Evolutionary conservation across 2,113 vertebrate species (phyloP).

Genomic region (Proteles cristata): DNA sequence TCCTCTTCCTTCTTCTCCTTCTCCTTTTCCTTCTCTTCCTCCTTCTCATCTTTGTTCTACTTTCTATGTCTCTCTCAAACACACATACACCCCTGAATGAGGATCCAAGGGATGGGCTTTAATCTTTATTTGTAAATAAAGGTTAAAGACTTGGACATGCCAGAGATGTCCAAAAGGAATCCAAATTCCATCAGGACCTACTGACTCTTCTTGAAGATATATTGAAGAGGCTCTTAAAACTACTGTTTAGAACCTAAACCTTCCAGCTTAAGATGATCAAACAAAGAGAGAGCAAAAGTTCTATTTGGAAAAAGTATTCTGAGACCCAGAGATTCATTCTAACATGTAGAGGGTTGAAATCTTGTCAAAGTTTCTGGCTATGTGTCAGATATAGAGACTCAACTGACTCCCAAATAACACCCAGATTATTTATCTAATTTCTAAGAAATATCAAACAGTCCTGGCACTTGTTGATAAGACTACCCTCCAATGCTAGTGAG

Average conservation of each 20-base stretch:
- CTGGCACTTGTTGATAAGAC: background rate
- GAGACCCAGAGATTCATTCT: background rate
- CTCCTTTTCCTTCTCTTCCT: background rate
- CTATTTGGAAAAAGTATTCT: background rate
- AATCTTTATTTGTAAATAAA: background rate
- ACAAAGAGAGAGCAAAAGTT: background rate
- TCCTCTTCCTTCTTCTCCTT: background rate
- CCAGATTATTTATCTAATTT: background rate
- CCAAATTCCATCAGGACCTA: background rate
- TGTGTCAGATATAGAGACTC: background rate
- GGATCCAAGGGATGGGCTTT: background rate
- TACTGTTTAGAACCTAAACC: background rate
- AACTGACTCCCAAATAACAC: background rate
- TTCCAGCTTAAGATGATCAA: background rate
- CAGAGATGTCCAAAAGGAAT: background rate
- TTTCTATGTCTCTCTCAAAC: background rate
- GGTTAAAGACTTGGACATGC: too few relatives aligned
- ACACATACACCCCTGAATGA: background rate
- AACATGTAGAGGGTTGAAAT: background rate
- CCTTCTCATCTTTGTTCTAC: background rate
- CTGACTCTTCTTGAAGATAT: background rate
- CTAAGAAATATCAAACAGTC: background rate
- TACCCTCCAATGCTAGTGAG: background rate
- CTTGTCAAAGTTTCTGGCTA: background rate
- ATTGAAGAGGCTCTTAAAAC: background rate